Evolutionary conservation across 2,113 vertebrate genomes (phyloP).

Genomic region (Paratilapia polleni): DNA sequence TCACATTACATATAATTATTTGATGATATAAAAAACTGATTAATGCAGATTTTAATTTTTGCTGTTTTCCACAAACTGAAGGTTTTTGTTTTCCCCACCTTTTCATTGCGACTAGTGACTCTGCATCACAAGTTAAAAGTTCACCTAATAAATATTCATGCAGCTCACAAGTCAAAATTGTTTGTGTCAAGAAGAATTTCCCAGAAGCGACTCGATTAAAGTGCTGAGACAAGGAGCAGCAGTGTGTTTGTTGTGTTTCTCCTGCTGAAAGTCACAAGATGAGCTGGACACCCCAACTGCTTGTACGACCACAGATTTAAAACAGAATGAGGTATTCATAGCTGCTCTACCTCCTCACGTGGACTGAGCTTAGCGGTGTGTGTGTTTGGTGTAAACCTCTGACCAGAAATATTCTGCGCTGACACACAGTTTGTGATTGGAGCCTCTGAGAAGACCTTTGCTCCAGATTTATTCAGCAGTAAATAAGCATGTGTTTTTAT

Average conservation of each 20-base stretch:
- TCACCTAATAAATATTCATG: not conserved
- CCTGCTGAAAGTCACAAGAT: slow-evolving; percentile 28
- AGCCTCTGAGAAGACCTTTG: not conserved
- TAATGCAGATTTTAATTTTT: too few species aligned
- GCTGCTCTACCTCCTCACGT: slow-evolving; percentile 23
- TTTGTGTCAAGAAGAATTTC: not conserved
- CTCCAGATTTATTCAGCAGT: not conserved
- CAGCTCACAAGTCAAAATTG: not conserved
- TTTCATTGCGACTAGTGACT: not conserved
- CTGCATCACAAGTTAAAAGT: not conserved
- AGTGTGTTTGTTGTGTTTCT: slow-evolving; percentile 26
- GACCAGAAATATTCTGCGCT: not conserved
- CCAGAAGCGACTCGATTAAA: not conserved
- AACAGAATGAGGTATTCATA: slow-evolving; percentile 56
- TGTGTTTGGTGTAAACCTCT: not conserved
- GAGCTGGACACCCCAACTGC: slow-evolving; percentile 12
- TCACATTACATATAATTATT: too few species aligned
- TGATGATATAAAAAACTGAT: too few species aligned
- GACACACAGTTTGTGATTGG: not conserved
- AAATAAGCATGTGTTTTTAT: not conserved
- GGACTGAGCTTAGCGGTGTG: not conserved
- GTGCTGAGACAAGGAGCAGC: slow-evolving; percentile 38
- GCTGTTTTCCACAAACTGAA: too few species aligned
- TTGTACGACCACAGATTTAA: slow-evolving; percentile 58
- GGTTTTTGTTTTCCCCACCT: too few species aligned